Conservation (phyloP, 2,113 vertebrate genomes). For the Climacteris rufus region DNA sequence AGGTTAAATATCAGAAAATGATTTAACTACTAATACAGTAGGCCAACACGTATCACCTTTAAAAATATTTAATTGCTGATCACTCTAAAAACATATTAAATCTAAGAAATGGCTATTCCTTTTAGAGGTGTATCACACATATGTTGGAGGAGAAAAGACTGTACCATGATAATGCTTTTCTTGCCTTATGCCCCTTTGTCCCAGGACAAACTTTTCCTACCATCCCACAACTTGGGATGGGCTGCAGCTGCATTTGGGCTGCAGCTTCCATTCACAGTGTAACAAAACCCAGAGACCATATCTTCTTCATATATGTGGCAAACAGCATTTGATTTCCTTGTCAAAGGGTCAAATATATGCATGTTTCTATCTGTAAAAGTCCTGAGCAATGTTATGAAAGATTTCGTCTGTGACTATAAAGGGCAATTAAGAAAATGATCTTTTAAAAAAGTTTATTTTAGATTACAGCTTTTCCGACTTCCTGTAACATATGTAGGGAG, state of each 20-base stretch:
- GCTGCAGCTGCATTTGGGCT: background rate
- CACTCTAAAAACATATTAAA: background rate
- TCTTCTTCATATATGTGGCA: background rate
- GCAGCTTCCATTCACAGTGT: background rate
- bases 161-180: background rate
- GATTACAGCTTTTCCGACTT: background rate
- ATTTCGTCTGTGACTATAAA: background rate
- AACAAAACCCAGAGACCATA: background rate
- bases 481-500: background rate
- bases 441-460: background rate
- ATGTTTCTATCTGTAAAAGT: background rate
- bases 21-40: background rate
- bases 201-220: background rate
- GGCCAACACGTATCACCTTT: background rate
- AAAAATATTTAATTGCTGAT: background rate
- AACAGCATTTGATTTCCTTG: background rate
- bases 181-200: background rate
- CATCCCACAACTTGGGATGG: background rate
- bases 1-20: background rate
- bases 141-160: background rate
- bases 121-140: background rate
- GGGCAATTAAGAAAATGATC: background rate
- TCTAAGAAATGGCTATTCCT: background rate
- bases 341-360: background rate
- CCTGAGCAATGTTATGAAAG: background rate